phyloP scores from a whole-genome alignment of 2,888 invertebrate genomes.

The Unio delphinus region DNA sequence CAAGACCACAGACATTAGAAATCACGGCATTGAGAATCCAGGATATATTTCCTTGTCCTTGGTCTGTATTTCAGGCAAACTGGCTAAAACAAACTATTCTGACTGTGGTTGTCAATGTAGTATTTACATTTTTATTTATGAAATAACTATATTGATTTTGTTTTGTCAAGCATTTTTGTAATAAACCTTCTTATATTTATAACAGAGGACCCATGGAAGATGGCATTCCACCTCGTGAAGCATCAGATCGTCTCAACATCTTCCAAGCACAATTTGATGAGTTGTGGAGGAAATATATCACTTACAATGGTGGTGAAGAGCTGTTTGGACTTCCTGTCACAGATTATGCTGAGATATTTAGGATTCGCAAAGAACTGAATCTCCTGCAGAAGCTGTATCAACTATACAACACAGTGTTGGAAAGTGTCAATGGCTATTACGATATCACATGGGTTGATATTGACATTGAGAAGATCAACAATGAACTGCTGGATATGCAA shows the following conservation, averaged over 20 bases:
- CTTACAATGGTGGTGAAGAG: slow-evolving; percentile 95
- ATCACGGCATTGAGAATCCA: no score
- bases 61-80: no score
- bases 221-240: slow-evolving; percentile 91
- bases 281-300: slow-evolving; percentile 93
- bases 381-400: slow-evolving; percentile 96
- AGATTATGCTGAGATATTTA: slow-evolving; percentile 93
- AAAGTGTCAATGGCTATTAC: slow-evolving; percentile 95
- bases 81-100: no score
- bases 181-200: neutral
- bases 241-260: slow-evolving; percentile 90
- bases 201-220: slow-evolving; percentile 91
- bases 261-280: slow-evolving; percentile 88
- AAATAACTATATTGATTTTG: no score
- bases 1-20: no score
- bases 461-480: slow-evolving; percentile 97
- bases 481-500: slow-evolving; percentile 97
- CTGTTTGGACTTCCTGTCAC: slow-evolving; percentile 92
- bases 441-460: slow-evolving; percentile 97
- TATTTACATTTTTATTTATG: no score
- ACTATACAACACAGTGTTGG: slow-evolving; percentile 95
- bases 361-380: slow-evolving; percentile 93
- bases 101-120: no score
- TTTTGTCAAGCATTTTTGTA: no score
- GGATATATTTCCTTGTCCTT: no score